Percentiles rank a stretch among this genome's conserved stretches.
Conservation (phyloP, 2,888 invertebrate species). For the Stenurella melanura region DNA sequence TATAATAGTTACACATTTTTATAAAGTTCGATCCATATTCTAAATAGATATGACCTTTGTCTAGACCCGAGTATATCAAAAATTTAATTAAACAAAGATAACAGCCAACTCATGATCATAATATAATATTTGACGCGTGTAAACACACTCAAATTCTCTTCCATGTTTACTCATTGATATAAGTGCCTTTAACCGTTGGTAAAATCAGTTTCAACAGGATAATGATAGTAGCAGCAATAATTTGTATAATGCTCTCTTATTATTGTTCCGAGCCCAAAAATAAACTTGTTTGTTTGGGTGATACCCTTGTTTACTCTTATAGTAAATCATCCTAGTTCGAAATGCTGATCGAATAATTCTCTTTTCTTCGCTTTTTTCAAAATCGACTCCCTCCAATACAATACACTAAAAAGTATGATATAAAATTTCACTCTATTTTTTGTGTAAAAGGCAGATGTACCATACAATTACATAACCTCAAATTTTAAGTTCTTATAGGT, state of each 20-base stretch:
- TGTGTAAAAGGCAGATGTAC: no score
- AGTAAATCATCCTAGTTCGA: no score
- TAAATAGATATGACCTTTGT: neutral
- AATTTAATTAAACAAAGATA: neutral
- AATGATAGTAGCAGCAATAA: neutral
- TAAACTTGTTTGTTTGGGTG: neutral
- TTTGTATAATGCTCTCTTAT: neutral
- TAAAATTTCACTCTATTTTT: no score
- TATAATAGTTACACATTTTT: neutral
- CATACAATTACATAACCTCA: no score
- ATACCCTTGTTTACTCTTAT: neutral
- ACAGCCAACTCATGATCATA: neutral
- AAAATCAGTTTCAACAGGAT: neutral
- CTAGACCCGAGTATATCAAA: neutral
- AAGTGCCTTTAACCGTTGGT: neutral
- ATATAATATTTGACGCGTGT: neutral
- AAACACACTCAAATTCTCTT: neutral
- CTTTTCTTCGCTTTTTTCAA: no score
- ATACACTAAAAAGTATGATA: no score
- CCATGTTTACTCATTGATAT: conserved; percentile 7
- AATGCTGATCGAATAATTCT: no score
- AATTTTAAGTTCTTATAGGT: no score
- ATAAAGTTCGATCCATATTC: neutral
- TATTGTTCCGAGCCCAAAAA: neutral
- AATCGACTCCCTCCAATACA: no score